Percentiles rank a stretch among this genome's conserved stretches.
phyloP scores from a whole-genome alignment of 2,113 vertebrate species.

The Donacobius atricapilla region DNA sequence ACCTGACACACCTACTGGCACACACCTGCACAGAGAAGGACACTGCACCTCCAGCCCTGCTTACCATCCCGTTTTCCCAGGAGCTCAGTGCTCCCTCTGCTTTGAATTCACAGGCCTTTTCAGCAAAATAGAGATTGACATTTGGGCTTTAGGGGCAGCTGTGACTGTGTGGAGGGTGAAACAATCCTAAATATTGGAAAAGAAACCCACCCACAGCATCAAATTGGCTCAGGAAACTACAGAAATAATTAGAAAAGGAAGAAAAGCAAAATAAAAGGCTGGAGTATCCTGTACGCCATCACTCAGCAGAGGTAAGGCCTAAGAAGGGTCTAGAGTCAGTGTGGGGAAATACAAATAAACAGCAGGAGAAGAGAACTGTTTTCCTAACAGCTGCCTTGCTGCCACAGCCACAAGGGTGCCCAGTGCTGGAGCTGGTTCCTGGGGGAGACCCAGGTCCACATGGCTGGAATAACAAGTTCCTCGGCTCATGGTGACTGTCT shows the following conservation, averaged over 20 bases:
- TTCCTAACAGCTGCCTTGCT: background rate
- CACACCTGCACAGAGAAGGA: background rate
- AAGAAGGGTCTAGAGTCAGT: background rate
- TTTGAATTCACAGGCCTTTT: background rate
- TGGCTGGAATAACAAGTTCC: constrained; percentile 13
- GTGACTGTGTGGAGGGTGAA: background rate
- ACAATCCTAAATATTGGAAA: background rate
- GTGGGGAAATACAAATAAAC: background rate
- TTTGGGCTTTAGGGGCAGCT: background rate
- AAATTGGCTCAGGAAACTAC: background rate
- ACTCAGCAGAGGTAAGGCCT: background rate
- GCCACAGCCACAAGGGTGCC: background rate
- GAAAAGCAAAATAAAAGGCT: background rate
- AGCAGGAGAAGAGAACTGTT: background rate
- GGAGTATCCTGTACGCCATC: background rate
- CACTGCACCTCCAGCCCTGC: background rate
- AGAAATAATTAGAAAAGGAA: background rate
- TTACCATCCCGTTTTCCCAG: background rate
- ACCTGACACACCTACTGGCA: background rate
- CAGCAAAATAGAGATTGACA: background rate
- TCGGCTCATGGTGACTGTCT: background rate
- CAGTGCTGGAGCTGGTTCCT: background rate
- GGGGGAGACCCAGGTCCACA: background rate
- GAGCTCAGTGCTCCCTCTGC: background rate
- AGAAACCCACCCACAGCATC: background rate